A percentile compares a stretch with the other conserved stretches of the same genome.
Evolutionary conservation across 2,113 vertebrate species (phyloP).

Genomic region (Jacana jacana): DNA sequence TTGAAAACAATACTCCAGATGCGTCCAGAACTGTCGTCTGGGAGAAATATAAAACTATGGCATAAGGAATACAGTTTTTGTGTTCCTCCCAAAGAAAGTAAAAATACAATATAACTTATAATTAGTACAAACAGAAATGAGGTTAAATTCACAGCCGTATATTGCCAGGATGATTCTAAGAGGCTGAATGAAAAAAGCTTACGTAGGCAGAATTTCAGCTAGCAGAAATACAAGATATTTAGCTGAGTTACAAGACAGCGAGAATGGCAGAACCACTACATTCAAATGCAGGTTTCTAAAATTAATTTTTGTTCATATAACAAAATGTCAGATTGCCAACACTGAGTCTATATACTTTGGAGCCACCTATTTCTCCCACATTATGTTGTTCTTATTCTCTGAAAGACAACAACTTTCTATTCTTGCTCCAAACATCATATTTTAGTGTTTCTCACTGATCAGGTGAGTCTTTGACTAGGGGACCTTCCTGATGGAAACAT

Average conservation of each 20-base stretch:
- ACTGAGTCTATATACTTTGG: not conserved
- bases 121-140: constrained; percentile 18
- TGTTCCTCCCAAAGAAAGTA: constrained; percentile 41
- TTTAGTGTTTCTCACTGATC: not conserved
- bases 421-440: not conserved
- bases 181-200: constrained; percentile 27
- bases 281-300: constrained; percentile 22
- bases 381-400: not conserved
- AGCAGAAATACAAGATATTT: constrained; percentile 8
- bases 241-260: not conserved
- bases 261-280: constrained; percentile 10
- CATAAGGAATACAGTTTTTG: not conserved
- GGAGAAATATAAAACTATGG: constrained; percentile 11
- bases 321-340: not conserved
- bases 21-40: not conserved
- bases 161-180: constrained; percentile 11
- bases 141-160: constrained; percentile 38
- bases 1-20: constrained; percentile 36
- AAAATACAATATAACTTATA: constrained; percentile 36
- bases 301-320: constrained; percentile 1
- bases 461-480: not conserved
- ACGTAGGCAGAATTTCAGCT: constrained; percentile 29
- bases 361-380: not conserved
- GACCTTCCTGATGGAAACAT: not conserved
- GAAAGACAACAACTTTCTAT: not conserved